phyloP scores from a whole-genome alignment of 2,797 vertebrate genomes.

The Bradypodion pumilum region DNA sequence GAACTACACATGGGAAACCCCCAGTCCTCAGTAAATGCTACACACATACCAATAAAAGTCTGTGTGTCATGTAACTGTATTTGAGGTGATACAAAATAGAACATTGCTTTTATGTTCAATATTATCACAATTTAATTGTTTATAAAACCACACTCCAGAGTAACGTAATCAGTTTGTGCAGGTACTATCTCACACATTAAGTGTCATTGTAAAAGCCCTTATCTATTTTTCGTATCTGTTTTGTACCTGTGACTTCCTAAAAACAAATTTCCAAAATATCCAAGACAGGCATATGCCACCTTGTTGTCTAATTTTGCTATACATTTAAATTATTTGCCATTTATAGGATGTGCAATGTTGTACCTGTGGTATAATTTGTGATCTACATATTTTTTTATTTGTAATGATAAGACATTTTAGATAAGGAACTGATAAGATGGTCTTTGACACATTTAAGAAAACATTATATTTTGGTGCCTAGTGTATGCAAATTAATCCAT shows the following conservation, averaged over 20 bases:
- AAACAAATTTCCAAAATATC: neutral
- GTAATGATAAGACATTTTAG: neutral
- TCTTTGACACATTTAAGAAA: too few species aligned
- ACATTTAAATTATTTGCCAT: neutral
- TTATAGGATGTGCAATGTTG: neutral
- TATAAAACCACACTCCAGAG: neutral
- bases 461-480: too few species aligned
- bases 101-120: neutral
- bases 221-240: slow-evolving; percentile 4
- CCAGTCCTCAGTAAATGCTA: neutral
- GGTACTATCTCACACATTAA: neutral
- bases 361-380: neutral
- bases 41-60: neutral
- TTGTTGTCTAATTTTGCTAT: neutral
- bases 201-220: neutral
- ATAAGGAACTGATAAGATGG: neutral
- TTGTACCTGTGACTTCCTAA: neutral
- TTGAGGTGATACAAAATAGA: neutral
- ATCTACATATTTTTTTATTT: neutral
- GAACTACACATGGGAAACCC: neutral
- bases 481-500: too few species aligned
- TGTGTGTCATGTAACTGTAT: neutral
- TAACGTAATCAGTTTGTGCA: neutral
- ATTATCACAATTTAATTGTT: neutral
- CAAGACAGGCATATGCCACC: neutral